These are phyloP conservation scores for Hypothenemus hampei DNA, from an alignment of 1,140 invertebrate species.

Conservation along the genomic window DNA sequence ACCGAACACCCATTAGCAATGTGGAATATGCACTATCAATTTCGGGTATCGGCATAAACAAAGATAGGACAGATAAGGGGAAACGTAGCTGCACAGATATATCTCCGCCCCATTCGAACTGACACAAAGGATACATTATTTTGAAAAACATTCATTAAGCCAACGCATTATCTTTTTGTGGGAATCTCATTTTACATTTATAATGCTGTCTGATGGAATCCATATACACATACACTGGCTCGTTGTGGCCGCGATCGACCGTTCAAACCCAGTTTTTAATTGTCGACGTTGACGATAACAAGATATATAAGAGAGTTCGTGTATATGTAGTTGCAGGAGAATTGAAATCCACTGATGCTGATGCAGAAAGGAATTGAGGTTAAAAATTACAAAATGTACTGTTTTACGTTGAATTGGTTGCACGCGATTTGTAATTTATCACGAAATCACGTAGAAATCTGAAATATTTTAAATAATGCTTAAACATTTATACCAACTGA, in stretches of 20 bases:
- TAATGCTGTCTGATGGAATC: slow-evolving; percentile 21
- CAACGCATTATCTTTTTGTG: slow-evolving; percentile 22
- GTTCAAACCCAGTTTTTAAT: slow-evolving; percentile 12
- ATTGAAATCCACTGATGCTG: too few relatives aligned
- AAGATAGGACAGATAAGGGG: slow-evolving; percentile 15
- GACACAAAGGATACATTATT: slow-evolving; percentile 27
- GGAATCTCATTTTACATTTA: slow-evolving; percentile 28
- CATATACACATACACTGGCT: slow-evolving; percentile 7
- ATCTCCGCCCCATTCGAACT: slow-evolving; percentile 21
- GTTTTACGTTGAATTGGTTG: background rate
- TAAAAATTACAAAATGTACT: too few relatives aligned
- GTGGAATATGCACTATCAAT: slow-evolving; percentile 21
- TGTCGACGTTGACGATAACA: background rate
- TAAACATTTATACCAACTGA: too few relatives aligned
- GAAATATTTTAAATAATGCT: background rate
- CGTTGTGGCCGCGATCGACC: slow-evolving; percentile 10
- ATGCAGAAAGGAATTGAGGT: too few relatives aligned
- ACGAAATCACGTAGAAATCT: slow-evolving; percentile 1
- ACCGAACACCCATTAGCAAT: slow-evolving; percentile 4
- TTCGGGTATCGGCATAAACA: slow-evolving; percentile 21
- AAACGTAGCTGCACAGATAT: slow-evolving; percentile 20
- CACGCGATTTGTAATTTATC: background rate
- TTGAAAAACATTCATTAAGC: slow-evolving; percentile 28
- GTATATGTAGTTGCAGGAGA: too few relatives aligned
- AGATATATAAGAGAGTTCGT: background rate